These are phyloP conservation scores for Drosophila subpulchrella DNA, from an alignment of 1,140 invertebrate species.

Conservation along the genomic window DNA sequence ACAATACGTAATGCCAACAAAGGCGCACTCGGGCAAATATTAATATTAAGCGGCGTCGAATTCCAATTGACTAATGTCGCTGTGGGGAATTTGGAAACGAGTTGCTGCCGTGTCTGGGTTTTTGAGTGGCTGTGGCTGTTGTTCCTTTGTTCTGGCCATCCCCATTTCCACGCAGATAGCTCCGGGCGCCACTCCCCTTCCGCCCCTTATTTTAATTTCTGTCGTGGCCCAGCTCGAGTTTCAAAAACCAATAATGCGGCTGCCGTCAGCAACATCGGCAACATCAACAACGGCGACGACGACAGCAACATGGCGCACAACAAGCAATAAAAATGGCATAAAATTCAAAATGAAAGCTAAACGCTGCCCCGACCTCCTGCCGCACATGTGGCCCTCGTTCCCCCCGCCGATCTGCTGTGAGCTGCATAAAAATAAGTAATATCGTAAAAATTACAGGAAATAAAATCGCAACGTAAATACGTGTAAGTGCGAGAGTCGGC, in stretches of 20 bases:
- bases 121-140: neutral
- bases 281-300: conserved; percentile 30
- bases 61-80: conserved; percentile 58
- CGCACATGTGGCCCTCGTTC: neutral
- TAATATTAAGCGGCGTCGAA: conserved; percentile 26
- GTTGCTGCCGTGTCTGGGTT: conserved; percentile 24
- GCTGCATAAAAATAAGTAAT: conserved; percentile 82
- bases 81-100: conserved; percentile 30
- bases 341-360: conserved; percentile 81
- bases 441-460: conserved; percentile 83
- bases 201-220: conserved; percentile 70
- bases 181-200: conserved; percentile 15
- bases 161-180: conserved; percentile 3
- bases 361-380: conserved; percentile 31
- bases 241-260: conserved; percentile 75
- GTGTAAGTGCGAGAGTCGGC: conserved; percentile 73
- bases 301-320: conserved; percentile 57
- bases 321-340: conserved; percentile 73
- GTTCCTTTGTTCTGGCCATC: conserved; percentile 39
- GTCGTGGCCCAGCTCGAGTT: conserved; percentile 61
- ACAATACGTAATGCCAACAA: conserved; percentile 68
- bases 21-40: conserved; percentile 21
- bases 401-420: conserved; percentile 50
- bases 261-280: conserved; percentile 43
- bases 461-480: conserved; percentile 82